phyloP scores from a whole-genome alignment of 2,888 invertebrate genomes.

The Xestia ashworthii region DNA sequence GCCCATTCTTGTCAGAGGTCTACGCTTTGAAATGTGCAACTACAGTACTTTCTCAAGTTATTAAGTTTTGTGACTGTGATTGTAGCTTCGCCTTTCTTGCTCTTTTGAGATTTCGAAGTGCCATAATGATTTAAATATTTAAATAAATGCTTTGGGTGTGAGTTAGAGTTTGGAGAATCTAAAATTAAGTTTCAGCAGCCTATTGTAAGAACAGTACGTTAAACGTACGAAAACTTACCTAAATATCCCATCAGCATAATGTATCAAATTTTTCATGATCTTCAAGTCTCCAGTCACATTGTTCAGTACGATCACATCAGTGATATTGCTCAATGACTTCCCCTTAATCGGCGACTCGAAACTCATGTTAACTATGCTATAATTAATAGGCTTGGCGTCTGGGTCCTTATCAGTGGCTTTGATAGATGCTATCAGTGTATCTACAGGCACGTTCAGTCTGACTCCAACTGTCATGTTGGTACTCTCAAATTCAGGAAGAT shows the following conservation, averaged over 20 bases:
- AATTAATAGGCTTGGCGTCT: slow-evolving; percentile 92
- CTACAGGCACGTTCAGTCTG: slow-evolving; percentile 93
- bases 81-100: no score
- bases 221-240: slow-evolving; percentile 77
- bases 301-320: slow-evolving; percentile 91
- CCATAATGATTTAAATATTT: no score
- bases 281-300: slow-evolving; percentile 93
- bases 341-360: slow-evolving; percentile 89
- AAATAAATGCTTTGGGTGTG: no score
- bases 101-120: no score
- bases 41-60: no score
- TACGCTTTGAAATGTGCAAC: no score
- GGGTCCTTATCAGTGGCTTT: slow-evolving; percentile 93
- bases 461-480: slow-evolving; percentile 93
- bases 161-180: no score
- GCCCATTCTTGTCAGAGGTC: no score
- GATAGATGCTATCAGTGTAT: slow-evolving; percentile 92
- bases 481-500: slow-evolving; percentile 92
- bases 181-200: no score
- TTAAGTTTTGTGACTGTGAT: no score
- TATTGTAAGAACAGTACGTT: neutral
- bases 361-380: slow-evolving; percentile 91
- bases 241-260: slow-evolving; percentile 92
- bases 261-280: slow-evolving; percentile 92
- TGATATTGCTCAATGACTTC: slow-evolving; percentile 84